A percentile compares a stretch with the other conserved stretches of the same genome.
phyloP scores from a whole-genome alignment of 2,113 vertebrate genomes.

The Hippotragus niger region DNA sequence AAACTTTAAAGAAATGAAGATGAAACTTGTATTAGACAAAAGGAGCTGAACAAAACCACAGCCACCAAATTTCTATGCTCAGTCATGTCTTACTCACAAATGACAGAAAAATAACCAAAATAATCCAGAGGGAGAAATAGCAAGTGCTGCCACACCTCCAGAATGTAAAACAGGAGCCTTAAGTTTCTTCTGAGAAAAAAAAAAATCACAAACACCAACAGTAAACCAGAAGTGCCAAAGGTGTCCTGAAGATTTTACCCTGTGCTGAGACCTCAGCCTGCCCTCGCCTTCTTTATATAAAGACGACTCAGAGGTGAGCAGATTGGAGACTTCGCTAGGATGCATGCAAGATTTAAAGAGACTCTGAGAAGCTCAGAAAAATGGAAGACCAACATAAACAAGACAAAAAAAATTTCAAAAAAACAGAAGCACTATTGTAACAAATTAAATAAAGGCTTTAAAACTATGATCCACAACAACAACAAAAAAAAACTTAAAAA shows the following conservation, averaged over 20 bases:
- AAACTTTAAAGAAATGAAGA: background rate
- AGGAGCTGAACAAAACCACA: background rate
- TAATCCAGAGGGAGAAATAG: background rate
- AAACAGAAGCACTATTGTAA: background rate
- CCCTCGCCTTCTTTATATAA: background rate
- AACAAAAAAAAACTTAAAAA: background rate
- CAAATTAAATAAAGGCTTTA: background rate
- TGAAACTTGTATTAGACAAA: background rate
- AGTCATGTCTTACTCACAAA: background rate
- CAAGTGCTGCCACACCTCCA: background rate
- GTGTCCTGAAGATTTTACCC: background rate
- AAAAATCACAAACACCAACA: background rate
- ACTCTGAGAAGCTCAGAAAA: background rate
- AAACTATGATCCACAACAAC: background rate
- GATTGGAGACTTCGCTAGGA: background rate
- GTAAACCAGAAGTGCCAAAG: background rate
- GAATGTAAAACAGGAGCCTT: background rate
- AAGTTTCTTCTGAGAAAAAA: background rate
- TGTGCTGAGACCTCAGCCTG: background rate
- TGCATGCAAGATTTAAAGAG: background rate
- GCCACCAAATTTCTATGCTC: background rate
- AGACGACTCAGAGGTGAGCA: background rate
- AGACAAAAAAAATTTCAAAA: background rate
- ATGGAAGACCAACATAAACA: background rate
- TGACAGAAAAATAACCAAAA: background rate